Evolutionary conservation across 2,888 invertebrate genomes (phyloP).

Genomic region (Melinaea marsaeus): DNA sequence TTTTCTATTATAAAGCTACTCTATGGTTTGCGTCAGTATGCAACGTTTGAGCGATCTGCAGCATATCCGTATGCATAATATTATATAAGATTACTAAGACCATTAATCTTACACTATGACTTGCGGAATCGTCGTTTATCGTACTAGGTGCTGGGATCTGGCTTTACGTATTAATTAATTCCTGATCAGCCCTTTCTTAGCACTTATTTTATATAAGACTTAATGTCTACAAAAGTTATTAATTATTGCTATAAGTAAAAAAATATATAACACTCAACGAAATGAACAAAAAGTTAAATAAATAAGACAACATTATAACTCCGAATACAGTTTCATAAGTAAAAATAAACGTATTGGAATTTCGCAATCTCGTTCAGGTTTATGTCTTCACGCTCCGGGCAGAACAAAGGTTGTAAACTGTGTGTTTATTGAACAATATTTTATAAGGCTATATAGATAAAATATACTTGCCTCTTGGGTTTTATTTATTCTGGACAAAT

Average conservation of each 20-base stretch:
- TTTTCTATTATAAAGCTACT: constrained; percentile 10
- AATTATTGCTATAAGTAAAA: no score
- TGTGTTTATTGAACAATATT: constrained; percentile 27
- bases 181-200: no score
- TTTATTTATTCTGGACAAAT: neutral
- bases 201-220: no score
- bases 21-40: constrained; percentile 25
- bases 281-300: neutral
- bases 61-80: constrained; percentile 24
- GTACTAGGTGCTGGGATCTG: neutral
- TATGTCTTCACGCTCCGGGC: constrained; percentile 20
- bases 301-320: constrained; percentile 1
- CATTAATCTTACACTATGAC: constrained; percentile 21
- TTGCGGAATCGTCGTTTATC: neutral
- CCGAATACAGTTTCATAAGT: constrained; percentile 6
- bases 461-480: constrained; percentile 2
- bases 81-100: constrained; percentile 17
- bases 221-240: no score
- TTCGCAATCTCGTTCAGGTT: constrained; percentile 38
- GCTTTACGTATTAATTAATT: neutral
- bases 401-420: constrained; percentile 24
- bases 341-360: constrained; percentile 30
- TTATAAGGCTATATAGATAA: constrained; percentile 22
- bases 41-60: constrained; percentile 19
- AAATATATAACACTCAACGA: neutral